phyloP scores from a whole-genome alignment of 2,888 invertebrate species.

The Diploptera punctata region DNA sequence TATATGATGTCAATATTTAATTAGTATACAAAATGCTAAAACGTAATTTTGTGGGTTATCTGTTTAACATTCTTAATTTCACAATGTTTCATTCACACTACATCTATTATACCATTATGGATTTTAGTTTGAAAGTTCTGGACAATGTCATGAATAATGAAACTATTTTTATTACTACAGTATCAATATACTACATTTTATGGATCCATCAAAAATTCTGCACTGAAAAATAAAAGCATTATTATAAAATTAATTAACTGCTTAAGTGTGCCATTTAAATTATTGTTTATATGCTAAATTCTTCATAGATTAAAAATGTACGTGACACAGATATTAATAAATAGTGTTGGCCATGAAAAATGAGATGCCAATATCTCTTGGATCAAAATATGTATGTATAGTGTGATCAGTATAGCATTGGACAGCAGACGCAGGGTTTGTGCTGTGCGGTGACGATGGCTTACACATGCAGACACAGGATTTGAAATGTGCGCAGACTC shows the following conservation, averaged over 20 bases:
- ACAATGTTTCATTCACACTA: not conserved
- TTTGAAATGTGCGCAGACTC: too few relatives aligned
- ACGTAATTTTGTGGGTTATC: not conserved
- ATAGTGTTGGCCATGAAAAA: conserved; percentile 8
- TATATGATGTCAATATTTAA: not conserved
- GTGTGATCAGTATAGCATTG: too few relatives aligned
- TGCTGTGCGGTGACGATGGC: too few relatives aligned
- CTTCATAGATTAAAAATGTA: not conserved
- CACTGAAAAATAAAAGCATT: not conserved
- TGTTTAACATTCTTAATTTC: not conserved
- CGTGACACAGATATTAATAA: not conserved
- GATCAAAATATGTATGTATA: conserved; percentile 7
- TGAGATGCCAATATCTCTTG: conserved; percentile 3
- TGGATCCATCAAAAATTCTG: not conserved
- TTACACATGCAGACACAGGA: too few relatives aligned
- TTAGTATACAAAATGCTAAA: not conserved
- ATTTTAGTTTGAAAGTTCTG: not conserved
- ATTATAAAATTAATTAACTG: not conserved
- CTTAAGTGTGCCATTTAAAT: not conserved
- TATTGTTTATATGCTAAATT: not conserved
- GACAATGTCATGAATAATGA: not conserved
- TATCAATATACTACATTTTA: not conserved
- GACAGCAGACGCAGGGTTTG: too few relatives aligned
- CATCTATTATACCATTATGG: not conserved
- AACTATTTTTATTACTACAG: not conserved